Evolutionary conservation across 2,888 invertebrate genomes (phyloP), one percentile per base, ranked within the genome.

Genomic region (Colletes collaris): DNA sequence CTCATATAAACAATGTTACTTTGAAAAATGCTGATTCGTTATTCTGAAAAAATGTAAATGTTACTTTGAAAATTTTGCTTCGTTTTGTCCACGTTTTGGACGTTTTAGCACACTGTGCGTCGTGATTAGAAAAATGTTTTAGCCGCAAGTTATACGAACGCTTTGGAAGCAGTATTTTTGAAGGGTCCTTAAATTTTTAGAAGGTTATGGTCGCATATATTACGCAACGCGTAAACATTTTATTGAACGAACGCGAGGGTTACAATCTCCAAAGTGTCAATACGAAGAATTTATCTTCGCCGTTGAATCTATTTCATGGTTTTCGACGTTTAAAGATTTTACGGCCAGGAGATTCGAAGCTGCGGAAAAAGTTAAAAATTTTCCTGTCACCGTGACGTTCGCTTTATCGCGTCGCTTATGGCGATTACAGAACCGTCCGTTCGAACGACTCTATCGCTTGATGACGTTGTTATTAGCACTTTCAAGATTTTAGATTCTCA

Each of bases 161-260:
- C 11, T 49, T 46, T 16, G 2, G 6, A 2, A 1, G 4, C 0
- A n/a, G 4, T 2, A 13, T 27, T 27, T 46, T 7, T 10, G 6
- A 10, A 64, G 16, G 35, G 35, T 70, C 7, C n/a, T 11, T n/a
- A 60, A 62, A 53, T 60, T 52, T 62, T 27, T 6, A 13, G 16
- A 60, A 11, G 27, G 13, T 4, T 3, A 16, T 5, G 2, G 27
- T 16, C 40, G 50, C 27, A 27, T 60, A 40, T 44, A 62, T 69
- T 35, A 55, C 46, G 53, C 0, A 16, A 70, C n/a, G 53, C 62
- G 35, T 44, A 70, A 62, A 62, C 44, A 70, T 70, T 70, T 55
- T 44, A 70, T 19, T 44, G 53, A 60, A 52, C 40, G 40, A 53
- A 35, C 53, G 62, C 44, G n/a, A 13, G 11, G 40, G 44, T 35